Percentiles rank a stretch among this genome's conserved stretches.
phyloP scores from a whole-genome alignment of 1,140 invertebrate species.

The Limonius californicus region DNA sequence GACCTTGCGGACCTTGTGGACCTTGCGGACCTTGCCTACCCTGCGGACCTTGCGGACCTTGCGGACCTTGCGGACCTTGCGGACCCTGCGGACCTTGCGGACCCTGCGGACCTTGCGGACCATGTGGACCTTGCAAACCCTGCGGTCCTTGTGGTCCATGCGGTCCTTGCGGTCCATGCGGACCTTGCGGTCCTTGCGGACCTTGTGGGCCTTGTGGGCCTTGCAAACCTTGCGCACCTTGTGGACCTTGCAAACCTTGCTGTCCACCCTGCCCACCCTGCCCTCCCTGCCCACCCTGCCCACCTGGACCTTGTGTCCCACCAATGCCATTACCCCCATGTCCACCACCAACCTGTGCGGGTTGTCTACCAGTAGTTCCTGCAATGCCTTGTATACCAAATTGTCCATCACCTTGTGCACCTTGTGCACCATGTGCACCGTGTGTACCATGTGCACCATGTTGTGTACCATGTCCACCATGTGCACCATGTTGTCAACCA shows the following conservation, averaged over 20 bases:
- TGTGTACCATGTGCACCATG: neutral
- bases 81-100: conserved; percentile 22
- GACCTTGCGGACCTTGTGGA: conserved; percentile 21
- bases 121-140: conserved; percentile 26
- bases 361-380: conserved; percentile 35
- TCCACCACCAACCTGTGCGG: conserved; percentile 36
- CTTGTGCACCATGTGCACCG: neutral
- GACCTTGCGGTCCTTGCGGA: conserved; percentile 26
- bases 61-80: conserved; percentile 19
- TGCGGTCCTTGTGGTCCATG: conserved; percentile 28
- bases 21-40: conserved; percentile 22
- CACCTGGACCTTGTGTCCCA: conserved; percentile 33
- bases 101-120: conserved; percentile 27
- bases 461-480: neutral
- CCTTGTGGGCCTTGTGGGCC: conserved; percentile 20
- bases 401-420: neutral
- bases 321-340: conserved; percentile 37
- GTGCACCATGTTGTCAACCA: no score
- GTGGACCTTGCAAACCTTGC: conserved; percentile 26
- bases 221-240: conserved; percentile 28
- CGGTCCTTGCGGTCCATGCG: conserved; percentile 25
- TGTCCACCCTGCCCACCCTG: conserved; percentile 31
- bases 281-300: conserved; percentile 30
- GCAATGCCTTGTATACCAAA: conserved; percentile 4
- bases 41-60: conserved; percentile 22